phyloP scores from a whole-genome alignment of 1,140 invertebrate species.

The Lordiphosa stackelbergi region DNA sequence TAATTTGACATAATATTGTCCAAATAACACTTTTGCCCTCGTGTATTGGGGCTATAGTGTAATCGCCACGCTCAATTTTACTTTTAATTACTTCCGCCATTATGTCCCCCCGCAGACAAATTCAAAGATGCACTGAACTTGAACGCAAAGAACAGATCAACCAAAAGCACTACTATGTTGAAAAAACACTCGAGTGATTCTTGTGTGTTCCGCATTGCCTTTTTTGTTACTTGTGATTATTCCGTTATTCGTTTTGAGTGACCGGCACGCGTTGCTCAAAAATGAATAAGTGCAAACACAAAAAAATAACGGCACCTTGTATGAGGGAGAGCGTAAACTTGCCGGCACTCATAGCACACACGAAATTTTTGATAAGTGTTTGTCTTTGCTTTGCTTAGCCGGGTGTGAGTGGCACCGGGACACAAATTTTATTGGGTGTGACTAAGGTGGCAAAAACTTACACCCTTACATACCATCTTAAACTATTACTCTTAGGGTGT shows the following conservation, averaged over 20 bases:
- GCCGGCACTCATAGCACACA: not conserved
- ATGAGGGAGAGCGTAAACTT: not conserved
- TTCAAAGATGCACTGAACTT: conserved; percentile 1
- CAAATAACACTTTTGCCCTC: too few relatives aligned
- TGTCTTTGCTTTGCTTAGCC: conserved; percentile 1
- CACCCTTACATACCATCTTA: too few relatives aligned
- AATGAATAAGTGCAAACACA: not conserved
- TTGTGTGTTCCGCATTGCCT: not conserved
- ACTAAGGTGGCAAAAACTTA: too few relatives aligned
- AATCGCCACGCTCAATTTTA: not conserved
- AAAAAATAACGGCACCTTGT: conserved; percentile 1
- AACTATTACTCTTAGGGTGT: too few relatives aligned
- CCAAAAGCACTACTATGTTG: too few relatives aligned
- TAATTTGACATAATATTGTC: too few relatives aligned
- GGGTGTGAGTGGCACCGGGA: conserved; percentile 1
- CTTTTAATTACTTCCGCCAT: not conserved
- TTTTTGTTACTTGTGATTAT: not conserved
- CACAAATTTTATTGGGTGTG: too few relatives aligned
- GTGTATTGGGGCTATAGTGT: too few relatives aligned
- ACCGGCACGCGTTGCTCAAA: conserved; percentile 3
- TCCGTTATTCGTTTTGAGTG: conserved; percentile 2
- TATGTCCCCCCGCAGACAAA: not conserved
- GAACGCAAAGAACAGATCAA: not conserved
- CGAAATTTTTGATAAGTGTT: not conserved
- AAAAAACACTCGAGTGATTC: not conserved